Base-by-base conservation (phyloP, 2,113 vertebrate species). In the Pseudorasbora parva region DNA sequence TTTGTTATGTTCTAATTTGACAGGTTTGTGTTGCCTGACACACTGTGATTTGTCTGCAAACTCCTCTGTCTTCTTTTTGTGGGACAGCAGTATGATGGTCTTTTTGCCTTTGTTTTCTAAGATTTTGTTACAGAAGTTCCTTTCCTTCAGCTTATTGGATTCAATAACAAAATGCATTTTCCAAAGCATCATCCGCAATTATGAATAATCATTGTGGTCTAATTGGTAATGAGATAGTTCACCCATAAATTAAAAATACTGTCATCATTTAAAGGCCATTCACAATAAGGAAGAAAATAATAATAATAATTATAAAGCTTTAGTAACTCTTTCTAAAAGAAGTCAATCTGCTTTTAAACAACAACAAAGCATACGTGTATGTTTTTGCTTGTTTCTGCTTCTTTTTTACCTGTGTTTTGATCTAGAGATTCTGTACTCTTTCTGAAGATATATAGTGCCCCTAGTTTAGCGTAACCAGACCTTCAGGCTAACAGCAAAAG, bases 11-110 rank as follows among this genome's bases (percentile, higher is more conserved):
- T 59, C 49, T 75, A 75, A 75, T 54, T 41, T 77, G 54, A 77
- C 54, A 77, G 74, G 37, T 79, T 79, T 79, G 57, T 79, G 56
- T 64, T 77, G 74, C 59, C 54, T 43, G 74, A 41, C 30, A 59
- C 54, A 41, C 10, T 23, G 54, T 77, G 74, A 59, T 59, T 41
- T 77, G 54, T 59, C 54, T 57, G 21, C 8, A 10, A 57, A 33
- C 74, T 43, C 74, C 51, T 14, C 10, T 59, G 54, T 57, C 54
- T 41, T 77, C 33, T 37, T 77, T 59, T 77, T 25, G 74, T 77
- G 51, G 74, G 74, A 77, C 74, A 59, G 6, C 11, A 41, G 33
- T 15, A n/a, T 77, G 54, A 77, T 59, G 74, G 12, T 57, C 11
- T 59, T 59, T 77, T 77, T 2, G 19, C 54, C 54, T 56, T 23